phyloP scores from a whole-genome alignment of 2,888 invertebrate species.

The Tribolium freemani region DNA sequence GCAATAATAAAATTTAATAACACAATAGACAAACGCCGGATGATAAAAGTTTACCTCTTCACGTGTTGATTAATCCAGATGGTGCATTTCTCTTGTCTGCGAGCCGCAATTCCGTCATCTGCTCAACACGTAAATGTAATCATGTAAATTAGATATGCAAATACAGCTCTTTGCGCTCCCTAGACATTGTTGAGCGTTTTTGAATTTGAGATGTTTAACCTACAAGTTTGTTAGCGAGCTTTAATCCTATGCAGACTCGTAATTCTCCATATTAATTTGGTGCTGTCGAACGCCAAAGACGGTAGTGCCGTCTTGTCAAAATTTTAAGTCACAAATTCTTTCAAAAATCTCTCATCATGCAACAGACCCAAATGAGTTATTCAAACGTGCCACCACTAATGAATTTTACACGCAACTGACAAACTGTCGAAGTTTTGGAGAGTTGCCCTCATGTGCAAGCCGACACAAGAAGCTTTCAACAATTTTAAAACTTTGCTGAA shows the following conservation, averaged over 20 bases:
- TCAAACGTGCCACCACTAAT: too few species aligned
- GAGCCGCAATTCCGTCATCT: slow-evolving; percentile 61
- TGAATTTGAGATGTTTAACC: slow-evolving; percentile 48
- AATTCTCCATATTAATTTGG: slow-evolving; percentile 37
- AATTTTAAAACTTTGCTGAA: too few species aligned
- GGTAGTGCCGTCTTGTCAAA: neutral
- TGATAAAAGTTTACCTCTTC: slow-evolving; percentile 50
- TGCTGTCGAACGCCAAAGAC: slow-evolving; percentile 3
- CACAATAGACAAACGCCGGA: slow-evolving; percentile 38
- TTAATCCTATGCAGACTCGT: slow-evolving; percentile 32
- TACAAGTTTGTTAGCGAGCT: slow-evolving; percentile 43
- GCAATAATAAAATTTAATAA: slow-evolving; percentile 51
- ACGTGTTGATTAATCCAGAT: slow-evolving; percentile 56
- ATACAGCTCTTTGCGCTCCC: slow-evolving; percentile 52
- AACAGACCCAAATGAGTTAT: too few species aligned
- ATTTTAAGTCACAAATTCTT: neutral
- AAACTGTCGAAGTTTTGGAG: too few species aligned
- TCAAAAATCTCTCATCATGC: neutral
- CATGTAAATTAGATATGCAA: slow-evolving; percentile 65
- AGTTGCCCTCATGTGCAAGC: too few species aligned
- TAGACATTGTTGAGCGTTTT: slow-evolving; percentile 50
- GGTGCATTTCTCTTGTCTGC: slow-evolving; percentile 49
- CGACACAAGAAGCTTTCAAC: too few species aligned
- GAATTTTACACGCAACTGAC: too few species aligned
- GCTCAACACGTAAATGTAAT: slow-evolving; percentile 63